Conservation (phyloP, 2,888 invertebrate genomes). For the Notodonta dromedarius region DNA sequence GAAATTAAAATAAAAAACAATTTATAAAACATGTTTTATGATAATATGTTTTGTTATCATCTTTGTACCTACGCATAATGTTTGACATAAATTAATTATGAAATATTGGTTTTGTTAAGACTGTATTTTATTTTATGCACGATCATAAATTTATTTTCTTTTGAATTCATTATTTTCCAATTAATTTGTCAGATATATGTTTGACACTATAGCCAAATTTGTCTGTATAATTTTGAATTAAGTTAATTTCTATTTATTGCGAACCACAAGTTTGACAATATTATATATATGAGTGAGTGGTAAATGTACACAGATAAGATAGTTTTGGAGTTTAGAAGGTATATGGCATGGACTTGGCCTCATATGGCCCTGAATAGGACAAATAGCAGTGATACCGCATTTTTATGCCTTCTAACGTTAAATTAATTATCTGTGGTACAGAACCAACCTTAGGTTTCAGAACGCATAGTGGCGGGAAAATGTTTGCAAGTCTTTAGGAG, state of each 20-base stretch:
- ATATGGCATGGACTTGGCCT: too few relatives aligned
- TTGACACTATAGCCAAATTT: not conserved
- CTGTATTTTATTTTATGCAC: not conserved
- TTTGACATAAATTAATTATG: slow-evolving; percentile 1
- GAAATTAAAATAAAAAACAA: too few relatives aligned
- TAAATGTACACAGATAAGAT: not conserved
- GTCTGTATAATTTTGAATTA: not conserved
- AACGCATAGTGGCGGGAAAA: not conserved
- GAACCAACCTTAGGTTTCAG: not conserved
- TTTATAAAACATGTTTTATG: too few relatives aligned
- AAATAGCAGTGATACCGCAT: too few relatives aligned
- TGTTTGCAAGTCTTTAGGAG: slow-evolving; percentile 1
- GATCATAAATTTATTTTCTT: not conserved
- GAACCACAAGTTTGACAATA: slow-evolving; percentile 1
- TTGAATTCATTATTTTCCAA: not conserved
- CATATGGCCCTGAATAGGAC: too few relatives aligned
- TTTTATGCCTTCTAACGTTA: not conserved
- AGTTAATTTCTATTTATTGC: not conserved
- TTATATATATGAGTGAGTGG: slow-evolving; percentile 1
- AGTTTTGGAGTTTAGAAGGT: not conserved
- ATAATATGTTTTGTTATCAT: not conserved
- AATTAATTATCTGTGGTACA: not conserved
- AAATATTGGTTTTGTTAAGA: not conserved
- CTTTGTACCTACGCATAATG: not conserved
- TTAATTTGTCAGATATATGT: not conserved